A percentile compares a stretch with the other conserved stretches of the same genome.
phyloP scores from a whole-genome alignment of 2,113 vertebrate species.

The Patagioenas fasciata region DNA sequence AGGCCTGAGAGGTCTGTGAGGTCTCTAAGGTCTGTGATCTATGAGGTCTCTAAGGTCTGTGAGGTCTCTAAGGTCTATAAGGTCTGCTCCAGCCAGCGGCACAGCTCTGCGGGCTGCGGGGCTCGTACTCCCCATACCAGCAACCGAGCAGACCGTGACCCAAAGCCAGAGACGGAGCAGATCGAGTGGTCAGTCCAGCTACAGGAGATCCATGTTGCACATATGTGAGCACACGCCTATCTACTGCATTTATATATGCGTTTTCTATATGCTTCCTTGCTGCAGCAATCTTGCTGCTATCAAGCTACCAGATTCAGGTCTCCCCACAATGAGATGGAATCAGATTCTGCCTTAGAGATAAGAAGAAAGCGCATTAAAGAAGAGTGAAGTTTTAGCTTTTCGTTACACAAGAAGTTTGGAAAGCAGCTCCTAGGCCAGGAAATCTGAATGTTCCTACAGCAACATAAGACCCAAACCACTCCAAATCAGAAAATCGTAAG shows the following conservation, averaged over 20 bases:
- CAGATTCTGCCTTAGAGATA: neutral
- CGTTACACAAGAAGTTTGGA: neutral
- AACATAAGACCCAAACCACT: neutral
- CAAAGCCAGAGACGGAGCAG: neutral
- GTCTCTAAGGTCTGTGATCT: too few relatives aligned
- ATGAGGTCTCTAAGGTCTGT: too few relatives aligned
- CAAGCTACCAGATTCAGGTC: neutral
- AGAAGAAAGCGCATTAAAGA: neutral
- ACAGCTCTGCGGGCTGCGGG: accelerated
- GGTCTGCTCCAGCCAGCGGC: neutral
- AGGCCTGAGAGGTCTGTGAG: too few relatives aligned
- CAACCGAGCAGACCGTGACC: neutral
- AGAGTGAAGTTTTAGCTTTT: neutral
- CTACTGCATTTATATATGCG: neutral
- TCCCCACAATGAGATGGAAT: neutral
- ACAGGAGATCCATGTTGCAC: neutral
- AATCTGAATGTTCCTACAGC: neutral
- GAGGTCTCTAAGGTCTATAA: neutral
- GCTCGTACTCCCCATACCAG: neutral
- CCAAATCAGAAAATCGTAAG: neutral
- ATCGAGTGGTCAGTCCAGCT: neutral
- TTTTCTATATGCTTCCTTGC: neutral
- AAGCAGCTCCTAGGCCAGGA: neutral
- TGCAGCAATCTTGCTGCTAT: neutral
- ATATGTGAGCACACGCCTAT: neutral